Percentiles rank a stretch among this genome's conserved stretches.
Conservation (phyloP, 2,113 vertebrate species). For the Bombycilla garrulus region DNA sequence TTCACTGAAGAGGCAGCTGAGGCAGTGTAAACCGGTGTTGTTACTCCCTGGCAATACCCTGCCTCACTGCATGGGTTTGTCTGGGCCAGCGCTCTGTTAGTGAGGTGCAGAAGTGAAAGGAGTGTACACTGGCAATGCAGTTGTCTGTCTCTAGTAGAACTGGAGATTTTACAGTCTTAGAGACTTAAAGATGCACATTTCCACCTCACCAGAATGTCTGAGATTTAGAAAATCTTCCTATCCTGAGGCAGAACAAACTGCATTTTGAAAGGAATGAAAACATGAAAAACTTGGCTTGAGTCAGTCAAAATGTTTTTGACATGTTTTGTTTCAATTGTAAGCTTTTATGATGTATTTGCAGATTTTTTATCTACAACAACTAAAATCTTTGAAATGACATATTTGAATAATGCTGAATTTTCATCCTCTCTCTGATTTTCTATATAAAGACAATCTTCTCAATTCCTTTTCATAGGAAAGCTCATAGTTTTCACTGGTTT, state of each 20-base stretch:
- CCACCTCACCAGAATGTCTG: not conserved
- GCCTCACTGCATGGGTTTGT: not conserved
- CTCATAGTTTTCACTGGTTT: not conserved
- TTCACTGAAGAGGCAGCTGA: not conserved
- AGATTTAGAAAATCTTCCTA: not conserved
- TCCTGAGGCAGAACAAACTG: not conserved
- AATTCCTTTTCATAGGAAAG: not conserved
- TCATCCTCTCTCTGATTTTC: not conserved
- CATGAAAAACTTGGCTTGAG: not conserved
- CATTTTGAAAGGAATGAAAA: not conserved
- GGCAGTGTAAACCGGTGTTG: not conserved
- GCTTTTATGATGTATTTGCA: not conserved
- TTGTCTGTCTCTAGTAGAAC: not conserved
- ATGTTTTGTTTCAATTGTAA: not conserved
- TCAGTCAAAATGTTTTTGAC: not conserved
- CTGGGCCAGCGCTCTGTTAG: accelerated
- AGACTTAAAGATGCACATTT: not conserved
- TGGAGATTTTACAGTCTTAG: not conserved
- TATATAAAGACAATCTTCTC: not conserved
- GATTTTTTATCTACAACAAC: not conserved
- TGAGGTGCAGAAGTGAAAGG: not conserved
- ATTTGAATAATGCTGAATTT: not conserved
- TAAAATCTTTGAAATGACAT: not conserved
- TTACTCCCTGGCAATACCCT: not conserved
- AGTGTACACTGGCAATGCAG: not conserved